Conservation (phyloP, 2,888 invertebrate genomes). For the Drosophila picticornis region DNA sequence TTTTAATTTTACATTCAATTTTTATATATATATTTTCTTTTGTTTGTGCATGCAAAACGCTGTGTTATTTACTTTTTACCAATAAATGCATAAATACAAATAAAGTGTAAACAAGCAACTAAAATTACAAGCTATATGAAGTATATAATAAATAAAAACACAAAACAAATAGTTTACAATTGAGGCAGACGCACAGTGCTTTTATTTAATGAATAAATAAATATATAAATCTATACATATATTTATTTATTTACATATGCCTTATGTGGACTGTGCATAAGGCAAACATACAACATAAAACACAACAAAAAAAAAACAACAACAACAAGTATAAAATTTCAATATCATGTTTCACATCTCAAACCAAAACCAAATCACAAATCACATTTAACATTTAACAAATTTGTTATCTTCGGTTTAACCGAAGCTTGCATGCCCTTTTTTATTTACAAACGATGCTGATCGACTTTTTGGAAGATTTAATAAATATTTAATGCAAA, state of each 20-base stretch:
- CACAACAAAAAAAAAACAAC: conserved; percentile 22
- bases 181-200: conserved; percentile 70
- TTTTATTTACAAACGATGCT: conserved; percentile 24
- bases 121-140: conserved; percentile 18
- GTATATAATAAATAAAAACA: conserved; percentile 3
- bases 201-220: conserved; percentile 21
- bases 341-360: conserved; percentile 76
- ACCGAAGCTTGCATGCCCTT: conserved; percentile 42
- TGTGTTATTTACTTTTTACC: conserved; percentile 77
- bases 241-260: background rate
- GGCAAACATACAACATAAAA: conserved; percentile 11
- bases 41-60: conserved; percentile 64
- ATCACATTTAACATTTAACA: conserved; percentile 3
- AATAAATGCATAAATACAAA: conserved; percentile 59
- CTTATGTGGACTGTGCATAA: conserved; percentile 8
- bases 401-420: conserved; percentile 41
- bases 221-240: conserved; percentile 14
- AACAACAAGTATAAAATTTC: conserved; percentile 52
- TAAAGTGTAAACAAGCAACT: conserved; percentile 29
- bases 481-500: conserved; percentile 59
- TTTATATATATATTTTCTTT: background rate
- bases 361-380: conserved; percentile 27
- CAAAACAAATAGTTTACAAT: conserved; percentile 32
- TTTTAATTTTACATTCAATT: conserved; percentile 40
- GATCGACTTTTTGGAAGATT: conserved; percentile 16